Evolutionary conservation across 2,797 vertebrate species (phyloP), one percentile per base, ranked within the genome.

Genomic region (Sylvia borin): DNA sequence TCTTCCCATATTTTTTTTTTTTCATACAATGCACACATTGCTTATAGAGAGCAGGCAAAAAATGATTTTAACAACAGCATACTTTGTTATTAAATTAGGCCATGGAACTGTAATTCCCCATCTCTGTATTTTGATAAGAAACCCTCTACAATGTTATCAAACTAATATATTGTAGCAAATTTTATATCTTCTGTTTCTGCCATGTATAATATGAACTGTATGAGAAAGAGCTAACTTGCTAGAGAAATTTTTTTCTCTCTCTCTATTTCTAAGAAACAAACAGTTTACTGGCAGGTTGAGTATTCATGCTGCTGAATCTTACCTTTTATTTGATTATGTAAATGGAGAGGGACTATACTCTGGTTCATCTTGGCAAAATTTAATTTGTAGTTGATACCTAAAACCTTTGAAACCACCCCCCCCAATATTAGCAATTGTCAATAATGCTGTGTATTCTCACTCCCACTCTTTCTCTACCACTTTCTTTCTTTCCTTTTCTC

Each of bases 131-230:
- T 97, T 90, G 91, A 96, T 95, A 88, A 95, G 96, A 95, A 93
- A 90, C 50, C n/a, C 75, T 96, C 96, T 93, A 84, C 92, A 94
- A 48, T 96, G 96, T 96, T 96, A 97, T 97, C 92, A 96, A 82
- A 90, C 94, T 90, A 94, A 92, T 93, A 88, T 79, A 96, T 68
- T 93, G 71, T 68, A 87, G 79, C 36, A 91, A 95, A 96, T 95
- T 95, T 95, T 82, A 17, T 88, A 91, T 93, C 72, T 92, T 82
- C 79, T 85, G 74, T 88, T 90, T 79, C 77, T 92, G 93, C 77
- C 84, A 84, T 22, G 6, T 93, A 82, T 85, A 95, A 95, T 93
- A 95, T 83, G 60, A 76, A 82, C 85, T 78, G 58, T 85, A 93
- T 96, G 92, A 95, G 83, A 95, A 96, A 86, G 36, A 61, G 70